These are phyloP conservation scores for Macrosoma leucophasiata DNA, from an alignment of 2,888 invertebrate species.

Conservation along the genomic window DNA sequence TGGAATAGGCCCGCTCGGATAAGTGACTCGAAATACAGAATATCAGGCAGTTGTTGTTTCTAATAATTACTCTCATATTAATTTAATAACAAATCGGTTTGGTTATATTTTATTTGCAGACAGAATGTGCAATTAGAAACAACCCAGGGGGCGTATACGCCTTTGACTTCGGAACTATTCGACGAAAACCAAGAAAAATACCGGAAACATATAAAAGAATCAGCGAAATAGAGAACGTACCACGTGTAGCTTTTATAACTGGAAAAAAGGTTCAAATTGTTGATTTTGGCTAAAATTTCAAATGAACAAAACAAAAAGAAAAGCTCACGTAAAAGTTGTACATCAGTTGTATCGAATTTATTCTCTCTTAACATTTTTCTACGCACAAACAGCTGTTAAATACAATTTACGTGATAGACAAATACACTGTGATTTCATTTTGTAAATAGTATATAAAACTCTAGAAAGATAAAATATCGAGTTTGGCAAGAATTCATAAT, in stretches of 20 bases:
- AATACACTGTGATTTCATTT: conserved; percentile 71
- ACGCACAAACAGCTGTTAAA: conserved; percentile 68
- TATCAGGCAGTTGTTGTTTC: too few species aligned
- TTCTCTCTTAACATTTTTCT: conserved; percentile 64
- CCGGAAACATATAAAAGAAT: conserved; percentile 46
- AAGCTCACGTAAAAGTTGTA: conserved; percentile 60
- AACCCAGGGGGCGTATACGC: conserved; percentile 74
- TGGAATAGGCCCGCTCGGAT: too few species aligned
- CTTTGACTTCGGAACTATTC: conserved; percentile 70
- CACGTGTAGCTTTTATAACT: conserved; percentile 73
- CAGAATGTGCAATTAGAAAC: conserved; percentile 69
- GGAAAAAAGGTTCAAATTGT: conserved; percentile 75
- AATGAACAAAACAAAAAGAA: too few species aligned
- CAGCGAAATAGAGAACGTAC: conserved; percentile 54
- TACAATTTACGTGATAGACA: conserved; percentile 68
- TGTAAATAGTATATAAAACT: conserved; percentile 74
- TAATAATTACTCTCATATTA: too few species aligned
- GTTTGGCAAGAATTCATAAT: conserved; percentile 75
- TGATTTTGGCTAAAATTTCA: conserved; percentile 63
- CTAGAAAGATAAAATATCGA: conserved; percentile 74
- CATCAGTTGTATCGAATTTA: conserved; percentile 71
- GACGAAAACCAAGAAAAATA: conserved; percentile 49
- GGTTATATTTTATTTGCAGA: conserved; percentile 51
- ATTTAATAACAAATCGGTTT: too few species aligned
- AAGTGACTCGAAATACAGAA: too few species aligned